Evolutionary conservation across 2,113 vertebrate genomes (phyloP).

Genomic region (Dipodomys merriami): DNA sequence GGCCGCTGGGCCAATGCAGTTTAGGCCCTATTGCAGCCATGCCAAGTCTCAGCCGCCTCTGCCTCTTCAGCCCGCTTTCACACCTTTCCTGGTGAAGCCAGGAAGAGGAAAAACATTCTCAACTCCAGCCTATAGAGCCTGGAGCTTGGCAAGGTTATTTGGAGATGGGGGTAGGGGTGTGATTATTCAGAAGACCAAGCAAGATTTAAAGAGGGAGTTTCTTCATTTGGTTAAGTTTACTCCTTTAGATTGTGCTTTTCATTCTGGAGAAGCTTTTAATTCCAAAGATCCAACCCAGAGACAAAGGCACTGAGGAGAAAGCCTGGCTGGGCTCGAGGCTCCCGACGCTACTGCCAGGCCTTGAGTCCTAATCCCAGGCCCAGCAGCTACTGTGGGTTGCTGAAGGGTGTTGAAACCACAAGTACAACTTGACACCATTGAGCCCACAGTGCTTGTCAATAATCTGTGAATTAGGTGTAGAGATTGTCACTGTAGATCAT

Average conservation of each 20-base stretch:
- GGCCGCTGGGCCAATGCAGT: constrained; percentile 12
- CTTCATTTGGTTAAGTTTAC: not conserved
- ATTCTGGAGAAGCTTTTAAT: constrained; percentile 31
- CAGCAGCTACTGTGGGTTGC: constrained; percentile 65
- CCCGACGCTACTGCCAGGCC: not conserved
- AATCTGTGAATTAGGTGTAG: constrained; percentile 81
- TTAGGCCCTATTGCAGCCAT: not conserved
- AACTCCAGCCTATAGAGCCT: not conserved
- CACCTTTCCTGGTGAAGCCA: not conserved
- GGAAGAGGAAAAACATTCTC: not conserved
- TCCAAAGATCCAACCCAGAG: constrained; percentile 6
- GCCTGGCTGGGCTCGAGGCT: not conserved
- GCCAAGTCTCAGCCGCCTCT: constrained; percentile 13
- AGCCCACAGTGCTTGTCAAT: constrained; percentile 83
- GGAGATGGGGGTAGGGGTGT: not conserved
- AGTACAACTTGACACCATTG: constrained; percentile 84
- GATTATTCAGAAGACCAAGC: not conserved
- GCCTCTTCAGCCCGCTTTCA: not conserved
- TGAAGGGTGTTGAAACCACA: constrained; percentile 82
- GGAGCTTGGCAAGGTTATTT: not conserved
- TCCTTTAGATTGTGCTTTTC: constrained; percentile 17
- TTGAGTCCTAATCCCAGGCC: constrained; percentile 43
- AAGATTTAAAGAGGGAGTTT: not conserved
- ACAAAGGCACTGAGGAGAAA: constrained; percentile 11
- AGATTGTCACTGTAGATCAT: constrained; percentile 84